Evolutionary conservation across 37 sponge, comb jelly and placozoan species (phyloP).

Genomic region (Beroe ovata): DNA sequence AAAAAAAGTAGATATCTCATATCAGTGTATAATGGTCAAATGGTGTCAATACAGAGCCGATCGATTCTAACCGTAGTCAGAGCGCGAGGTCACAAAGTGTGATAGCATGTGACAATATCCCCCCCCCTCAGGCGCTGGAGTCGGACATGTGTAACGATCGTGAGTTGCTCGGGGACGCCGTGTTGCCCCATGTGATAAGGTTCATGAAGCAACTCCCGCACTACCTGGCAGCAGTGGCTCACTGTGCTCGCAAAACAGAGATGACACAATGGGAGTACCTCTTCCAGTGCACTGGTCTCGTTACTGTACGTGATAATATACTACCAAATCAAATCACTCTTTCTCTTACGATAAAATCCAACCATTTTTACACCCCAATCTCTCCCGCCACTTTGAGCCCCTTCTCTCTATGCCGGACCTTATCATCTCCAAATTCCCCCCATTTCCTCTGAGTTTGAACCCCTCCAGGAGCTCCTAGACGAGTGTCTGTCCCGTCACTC

Average conservation of each 20-base stretch:
- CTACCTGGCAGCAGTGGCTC: constrained; percentile 53
- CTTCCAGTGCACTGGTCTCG: constrained; percentile 52
- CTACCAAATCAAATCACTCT: neutral
- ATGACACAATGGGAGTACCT: constrained; percentile 64
- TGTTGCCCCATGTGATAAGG: constrained; percentile 42
- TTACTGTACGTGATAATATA: constrained; percentile 4
- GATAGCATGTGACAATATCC: neutral
- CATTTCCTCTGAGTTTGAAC: neutral
- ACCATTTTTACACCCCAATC: neutral
- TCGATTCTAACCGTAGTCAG: no score
- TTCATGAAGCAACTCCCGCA: constrained; percentile 46
- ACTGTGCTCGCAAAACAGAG: constrained; percentile 61
- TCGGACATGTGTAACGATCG: constrained; percentile 14
- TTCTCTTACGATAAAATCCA: neutral
- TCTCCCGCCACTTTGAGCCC: neutral
- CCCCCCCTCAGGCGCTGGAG: constrained; percentile 27
- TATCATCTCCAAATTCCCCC: neutral
- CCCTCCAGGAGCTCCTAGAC: constrained; percentile 55
- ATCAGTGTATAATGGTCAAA: no score
- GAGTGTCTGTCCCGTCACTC: constrained; percentile 29
- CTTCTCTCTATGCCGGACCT: no score
- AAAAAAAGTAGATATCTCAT: neutral
- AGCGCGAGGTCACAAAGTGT: no score
- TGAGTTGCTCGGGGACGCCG: neutral
- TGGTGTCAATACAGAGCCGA: no score